These are phyloP conservation scores for Cyphomyrus plagiostoma DNA, from an alignment of 2,113 vertebrate genomes.

Conservation along the genomic window DNA sequence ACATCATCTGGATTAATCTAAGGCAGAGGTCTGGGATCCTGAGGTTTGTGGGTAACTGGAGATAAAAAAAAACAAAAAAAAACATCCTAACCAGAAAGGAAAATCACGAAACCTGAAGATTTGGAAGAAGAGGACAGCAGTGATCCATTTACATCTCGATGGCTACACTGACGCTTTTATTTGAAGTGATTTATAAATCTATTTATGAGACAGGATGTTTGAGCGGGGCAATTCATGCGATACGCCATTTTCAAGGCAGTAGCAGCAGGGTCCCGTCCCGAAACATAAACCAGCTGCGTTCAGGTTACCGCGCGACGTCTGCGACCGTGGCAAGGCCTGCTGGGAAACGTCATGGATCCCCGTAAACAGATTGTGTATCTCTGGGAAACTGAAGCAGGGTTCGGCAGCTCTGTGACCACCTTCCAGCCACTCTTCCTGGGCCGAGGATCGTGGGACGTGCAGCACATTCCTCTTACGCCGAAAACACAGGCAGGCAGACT, in stretches of 20 bases:
- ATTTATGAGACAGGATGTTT: not conserved
- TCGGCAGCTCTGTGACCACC: not conserved
- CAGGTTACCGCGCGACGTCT: not conserved
- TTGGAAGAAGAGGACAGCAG: not conserved
- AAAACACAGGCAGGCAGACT: not conserved
- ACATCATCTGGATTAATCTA: not conserved
- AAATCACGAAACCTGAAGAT: not conserved
- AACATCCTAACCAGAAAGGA: not conserved
- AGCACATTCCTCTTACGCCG: not conserved
- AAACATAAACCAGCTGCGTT: not conserved
- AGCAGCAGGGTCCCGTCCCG: not conserved
- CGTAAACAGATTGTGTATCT: not conserved
- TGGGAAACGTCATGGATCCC: constrained; percentile 3
- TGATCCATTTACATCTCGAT: not conserved
- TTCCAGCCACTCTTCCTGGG: not conserved
- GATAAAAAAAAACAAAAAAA: not conserved
- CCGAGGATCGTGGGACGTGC: not conserved
- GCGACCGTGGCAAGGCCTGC: not conserved
- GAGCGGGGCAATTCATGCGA: not conserved
- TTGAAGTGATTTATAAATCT: constrained; percentile 12
- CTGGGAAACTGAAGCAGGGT: not conserved
- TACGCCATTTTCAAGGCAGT: not conserved
- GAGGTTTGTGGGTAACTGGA: constrained; percentile 9
- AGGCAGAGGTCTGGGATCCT: not conserved
- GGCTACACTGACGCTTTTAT: not conserved